Evolutionary conservation across 2,888 invertebrate species (phyloP).

Genomic region (Neoscelio sp.): DNA sequence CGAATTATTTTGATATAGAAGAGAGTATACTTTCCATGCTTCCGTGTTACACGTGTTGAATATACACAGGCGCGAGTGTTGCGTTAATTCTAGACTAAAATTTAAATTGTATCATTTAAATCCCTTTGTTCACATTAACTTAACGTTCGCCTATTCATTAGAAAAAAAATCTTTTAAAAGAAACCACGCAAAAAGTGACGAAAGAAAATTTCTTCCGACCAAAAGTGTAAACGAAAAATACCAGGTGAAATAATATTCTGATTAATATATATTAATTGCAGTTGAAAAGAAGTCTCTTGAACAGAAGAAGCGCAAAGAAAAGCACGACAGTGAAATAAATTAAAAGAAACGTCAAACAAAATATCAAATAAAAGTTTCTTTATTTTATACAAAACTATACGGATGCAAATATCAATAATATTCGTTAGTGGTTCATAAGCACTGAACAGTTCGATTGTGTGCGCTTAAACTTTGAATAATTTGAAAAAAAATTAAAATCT

Average conservation of each 20-base stretch:
- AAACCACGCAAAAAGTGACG: too few species aligned
- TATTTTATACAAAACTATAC: conserved; percentile 57
- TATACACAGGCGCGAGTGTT: conserved; percentile 14
- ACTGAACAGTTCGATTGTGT: conserved; percentile 48
- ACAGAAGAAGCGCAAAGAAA: not conserved
- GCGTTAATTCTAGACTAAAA: not conserved
- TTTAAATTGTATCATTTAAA: too few species aligned
- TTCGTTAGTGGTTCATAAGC: too few species aligned
- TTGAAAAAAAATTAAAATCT: too few species aligned
- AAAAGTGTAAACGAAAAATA: too few species aligned
- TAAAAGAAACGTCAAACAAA: conserved; percentile 45
- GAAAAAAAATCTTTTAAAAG: not conserved
- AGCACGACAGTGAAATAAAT: conserved; percentile 19
- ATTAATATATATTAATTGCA: not conserved
- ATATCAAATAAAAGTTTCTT: conserved; percentile 52
- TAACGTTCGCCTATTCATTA: too few species aligned
- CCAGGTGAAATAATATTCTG: too few species aligned
- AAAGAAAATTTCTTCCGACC: too few species aligned
- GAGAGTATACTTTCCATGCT: conserved; percentile 23
- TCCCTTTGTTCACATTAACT: too few species aligned
- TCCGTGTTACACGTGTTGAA: conserved; percentile 30
- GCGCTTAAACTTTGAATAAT: not conserved
- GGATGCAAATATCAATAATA: conserved; percentile 22
- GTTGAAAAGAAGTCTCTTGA: not conserved
- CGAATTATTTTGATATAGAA: too few species aligned